Base-by-base conservation (phyloP, 1,140 invertebrate genomes). In the Aphelenchoides avenae region DNA sequence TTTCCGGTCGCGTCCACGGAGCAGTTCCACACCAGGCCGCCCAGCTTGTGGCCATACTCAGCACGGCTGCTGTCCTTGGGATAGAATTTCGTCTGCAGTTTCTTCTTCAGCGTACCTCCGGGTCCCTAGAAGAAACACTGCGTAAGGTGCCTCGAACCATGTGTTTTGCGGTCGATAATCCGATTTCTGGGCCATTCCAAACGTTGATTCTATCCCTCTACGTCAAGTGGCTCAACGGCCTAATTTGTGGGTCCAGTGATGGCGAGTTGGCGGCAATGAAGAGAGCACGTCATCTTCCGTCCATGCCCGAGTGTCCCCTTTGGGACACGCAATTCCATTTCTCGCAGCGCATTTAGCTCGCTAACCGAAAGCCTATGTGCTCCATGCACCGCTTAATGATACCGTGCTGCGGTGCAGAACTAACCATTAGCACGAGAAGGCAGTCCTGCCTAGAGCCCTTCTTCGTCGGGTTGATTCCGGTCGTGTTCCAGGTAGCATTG, bases 51-150 rank as follows among this genome's bases (percentile, higher is more conserved):
- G 1, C 62, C 62, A 37, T 39, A 64, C 6, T 41, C 64, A 11
- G 64, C 62, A 46, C 66, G 62, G 20, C 42, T 20, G 31, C 66
- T 15, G 7, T 33, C 44, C 31, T 47, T 33, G 22, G 31, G 31
- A 43, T 64, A 64, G 43, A 64, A 64, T 46, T 64, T 64, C 6
- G 62, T 59, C 43, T 64, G 62, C 22, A 64, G 20, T 20, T 44
- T 64, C 41, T 65, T 26, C 9, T 24, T 58, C 2, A 64, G 54
- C 18, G 47, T 59, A n/a, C 46, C 40, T 26, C 47, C 39, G 3
- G 58, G 62, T 20, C 62, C 62, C 60, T 65, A 26, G 4, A 54
- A 46, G 1, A 49, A 13, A n/a, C 11, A 47, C 1, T 20, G 36
- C 20, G 0, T 7, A 46, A 5, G n/a, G 4, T 6, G 27, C 43